Percentiles rank a stretch among this genome's conserved stretches.
Conservation (phyloP, 2,113 vertebrate genomes). For the Chinchilla lanigera region DNA sequence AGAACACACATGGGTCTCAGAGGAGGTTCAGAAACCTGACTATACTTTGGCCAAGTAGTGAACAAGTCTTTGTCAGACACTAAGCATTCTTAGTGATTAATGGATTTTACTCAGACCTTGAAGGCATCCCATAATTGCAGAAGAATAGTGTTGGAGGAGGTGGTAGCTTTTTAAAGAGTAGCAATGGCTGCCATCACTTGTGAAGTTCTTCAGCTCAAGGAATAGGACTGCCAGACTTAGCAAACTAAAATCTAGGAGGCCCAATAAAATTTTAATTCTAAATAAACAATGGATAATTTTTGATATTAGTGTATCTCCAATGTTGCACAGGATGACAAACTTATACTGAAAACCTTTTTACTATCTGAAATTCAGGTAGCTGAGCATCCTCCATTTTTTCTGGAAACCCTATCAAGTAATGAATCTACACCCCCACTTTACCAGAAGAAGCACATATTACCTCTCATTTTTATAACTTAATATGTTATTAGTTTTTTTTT, state of each 20-base stretch:
- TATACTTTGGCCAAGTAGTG: background rate
- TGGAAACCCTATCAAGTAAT: background rate
- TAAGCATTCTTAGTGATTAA: background rate
- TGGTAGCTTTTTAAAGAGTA: background rate
- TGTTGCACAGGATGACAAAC: background rate
- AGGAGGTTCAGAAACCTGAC: background rate
- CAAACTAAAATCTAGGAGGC: background rate
- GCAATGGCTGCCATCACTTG: background rate
- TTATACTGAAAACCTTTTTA: background rate
- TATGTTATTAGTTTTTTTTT: background rate
- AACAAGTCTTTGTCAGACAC: background rate
- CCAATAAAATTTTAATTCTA: constrained; percentile 34
- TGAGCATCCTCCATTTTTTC: background rate
- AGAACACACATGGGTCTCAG: background rate
- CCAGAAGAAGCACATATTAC: background rate
- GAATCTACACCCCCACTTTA: background rate
- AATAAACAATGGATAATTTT: background rate
- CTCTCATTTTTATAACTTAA: constrained; percentile 29
- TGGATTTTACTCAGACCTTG: background rate
- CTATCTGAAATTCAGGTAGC: constrained; percentile 9
- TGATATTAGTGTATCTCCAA: background rate
- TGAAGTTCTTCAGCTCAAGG: background rate
- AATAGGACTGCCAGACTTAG: background rate
- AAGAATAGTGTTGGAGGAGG: background rate
- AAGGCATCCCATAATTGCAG: background rate